Evolutionary conservation across 1,140 invertebrate genomes (phyloP).

Genomic region (Drosophila melanica): DNA sequence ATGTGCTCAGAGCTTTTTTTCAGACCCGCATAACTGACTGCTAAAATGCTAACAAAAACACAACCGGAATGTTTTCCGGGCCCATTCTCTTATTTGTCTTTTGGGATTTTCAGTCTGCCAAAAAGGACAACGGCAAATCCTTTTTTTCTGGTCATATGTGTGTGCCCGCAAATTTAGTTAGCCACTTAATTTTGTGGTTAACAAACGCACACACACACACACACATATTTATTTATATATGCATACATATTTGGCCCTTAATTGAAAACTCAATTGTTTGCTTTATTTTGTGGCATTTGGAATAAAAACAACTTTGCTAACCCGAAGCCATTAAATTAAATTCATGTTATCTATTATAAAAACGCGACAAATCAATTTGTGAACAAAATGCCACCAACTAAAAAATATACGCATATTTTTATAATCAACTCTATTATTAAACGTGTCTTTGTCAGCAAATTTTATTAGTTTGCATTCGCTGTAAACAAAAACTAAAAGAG

Average conservation of each 20-base stretch:
- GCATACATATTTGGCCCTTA: slow-evolving; percentile 33
- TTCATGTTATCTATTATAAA: slow-evolving; percentile 25
- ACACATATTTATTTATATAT: slow-evolving; percentile 16
- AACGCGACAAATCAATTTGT: slow-evolving; percentile 29
- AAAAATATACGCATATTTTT: not conserved
- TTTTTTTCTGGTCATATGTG: slow-evolving; percentile 49
- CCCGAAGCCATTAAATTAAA: slow-evolving; percentile 20
- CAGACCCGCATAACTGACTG: slow-evolving; percentile 71
- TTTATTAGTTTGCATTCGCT: no score
- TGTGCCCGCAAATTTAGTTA: slow-evolving; percentile 72
- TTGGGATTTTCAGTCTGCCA: slow-evolving; percentile 54
- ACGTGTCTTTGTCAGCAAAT: no score
- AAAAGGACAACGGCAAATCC: slow-evolving; percentile 58
- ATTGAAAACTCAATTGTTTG: slow-evolving; percentile 73
- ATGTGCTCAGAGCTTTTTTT: slow-evolving; percentile 32
- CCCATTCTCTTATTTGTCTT: slow-evolving; percentile 66
- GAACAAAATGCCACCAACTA: not conserved
- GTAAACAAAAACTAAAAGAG: no score
- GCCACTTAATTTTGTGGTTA: slow-evolving; percentile 78
- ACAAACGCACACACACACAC: slow-evolving; percentile 34
- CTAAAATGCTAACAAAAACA: slow-evolving; percentile 76
- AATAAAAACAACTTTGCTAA: not conserved
- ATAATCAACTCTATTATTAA: no score
- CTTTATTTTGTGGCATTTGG: not conserved
- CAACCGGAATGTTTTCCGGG: slow-evolving; percentile 51